Base-by-base conservation (phyloP, 2,113 vertebrate genomes). In the Thermophis baileyi region DNA sequence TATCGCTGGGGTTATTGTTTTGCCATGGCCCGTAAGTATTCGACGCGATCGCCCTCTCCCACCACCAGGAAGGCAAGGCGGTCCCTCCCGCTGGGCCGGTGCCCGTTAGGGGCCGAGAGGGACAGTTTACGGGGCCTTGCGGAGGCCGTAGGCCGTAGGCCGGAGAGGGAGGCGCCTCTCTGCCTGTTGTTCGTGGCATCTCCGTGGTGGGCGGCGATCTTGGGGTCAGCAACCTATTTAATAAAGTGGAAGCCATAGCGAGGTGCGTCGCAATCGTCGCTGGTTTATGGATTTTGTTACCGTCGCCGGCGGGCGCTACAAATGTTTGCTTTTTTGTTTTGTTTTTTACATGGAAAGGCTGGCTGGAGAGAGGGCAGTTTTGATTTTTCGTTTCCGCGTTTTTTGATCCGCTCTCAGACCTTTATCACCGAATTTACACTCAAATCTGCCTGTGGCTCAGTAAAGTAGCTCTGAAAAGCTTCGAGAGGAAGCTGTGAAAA, bases 1-100 rank as follows among this genome's bases (percentile, higher is more conserved):
- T 87, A 49, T 22, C 90, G 90, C 74, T 69, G 35, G 93, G 90
- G 87, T 86, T 89, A 86, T 89, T 69, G 93, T 63, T 85, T 94
- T 92, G n/a, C 74, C 90, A 97, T 97, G 97, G 96, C 97, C 94
- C 97, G 96, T 97, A 94, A 97, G 96, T 97, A 69, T 86, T 40
- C 46, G 4, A 24, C 16, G n/a, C 10, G 16, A 20, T 3, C 18
- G 8, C 9, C 35, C 14, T 3, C 7, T 2, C 27, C 6, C 47
- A 10, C 35, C 35, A 44, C 35, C 35, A 3, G 74, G 35, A 81
- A 81, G 74, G 74, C 74, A 9, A 81, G 35, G 35, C 69, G 69
- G 69, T 18, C 25, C 14, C 47, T 44, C 47, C 1, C 0, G 30
- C 46, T 14, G 18, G 27, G 20, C 40, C 88, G 35, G 18, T 4